Evolutionary conservation across 2,888 invertebrate genomes (phyloP).

Genomic region (Agonum fuliginosum): DNA sequence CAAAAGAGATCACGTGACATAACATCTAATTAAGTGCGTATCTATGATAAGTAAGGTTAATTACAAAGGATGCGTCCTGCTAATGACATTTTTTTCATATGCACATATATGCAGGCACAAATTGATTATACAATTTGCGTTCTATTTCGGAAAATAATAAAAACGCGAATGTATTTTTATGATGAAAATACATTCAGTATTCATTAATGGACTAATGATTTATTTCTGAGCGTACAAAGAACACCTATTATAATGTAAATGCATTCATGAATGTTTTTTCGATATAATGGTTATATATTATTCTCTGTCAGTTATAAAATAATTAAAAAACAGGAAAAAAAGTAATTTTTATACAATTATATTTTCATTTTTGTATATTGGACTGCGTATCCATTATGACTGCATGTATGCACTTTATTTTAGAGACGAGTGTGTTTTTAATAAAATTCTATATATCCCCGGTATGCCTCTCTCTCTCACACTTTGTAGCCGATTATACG

Average conservation of each 20-base stretch:
- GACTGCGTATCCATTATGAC: slow-evolving; percentile 55
- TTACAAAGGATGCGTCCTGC: slow-evolving; percentile 48
- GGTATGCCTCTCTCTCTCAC: slow-evolving; percentile 25
- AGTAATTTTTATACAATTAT: slow-evolving; percentile 59
- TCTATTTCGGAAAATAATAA: slow-evolving; percentile 59
- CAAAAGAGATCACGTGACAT: not conserved
- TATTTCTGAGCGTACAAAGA: slow-evolving; percentile 60
- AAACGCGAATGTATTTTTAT: slow-evolving; percentile 57
- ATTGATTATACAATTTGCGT: slow-evolving; percentile 57
- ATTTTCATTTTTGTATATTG: slow-evolving; percentile 59
- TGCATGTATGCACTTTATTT: slow-evolving; percentile 57
- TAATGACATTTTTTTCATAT: slow-evolving; percentile 54
- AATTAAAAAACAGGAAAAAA: slow-evolving; percentile 58
- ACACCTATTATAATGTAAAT: slow-evolving; percentile 60
- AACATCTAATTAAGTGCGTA: not conserved
- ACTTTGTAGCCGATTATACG: slow-evolving; percentile 41
- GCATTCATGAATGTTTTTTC: slow-evolving; percentile 59
- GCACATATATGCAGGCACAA: slow-evolving; percentile 50
- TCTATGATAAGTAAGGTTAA: slow-evolving; percentile 39
- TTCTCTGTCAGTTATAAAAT: slow-evolving; percentile 60
- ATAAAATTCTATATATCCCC: slow-evolving; percentile 49
- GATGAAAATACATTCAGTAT: slow-evolving; percentile 59
- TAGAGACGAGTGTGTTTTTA: slow-evolving; percentile 54
- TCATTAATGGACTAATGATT: slow-evolving; percentile 60
- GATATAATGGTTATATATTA: slow-evolving; percentile 59